These are phyloP conservation scores for Ondatra zibethicus DNA, from an alignment of 2,113 vertebrate species.

Conservation along the genomic window DNA sequence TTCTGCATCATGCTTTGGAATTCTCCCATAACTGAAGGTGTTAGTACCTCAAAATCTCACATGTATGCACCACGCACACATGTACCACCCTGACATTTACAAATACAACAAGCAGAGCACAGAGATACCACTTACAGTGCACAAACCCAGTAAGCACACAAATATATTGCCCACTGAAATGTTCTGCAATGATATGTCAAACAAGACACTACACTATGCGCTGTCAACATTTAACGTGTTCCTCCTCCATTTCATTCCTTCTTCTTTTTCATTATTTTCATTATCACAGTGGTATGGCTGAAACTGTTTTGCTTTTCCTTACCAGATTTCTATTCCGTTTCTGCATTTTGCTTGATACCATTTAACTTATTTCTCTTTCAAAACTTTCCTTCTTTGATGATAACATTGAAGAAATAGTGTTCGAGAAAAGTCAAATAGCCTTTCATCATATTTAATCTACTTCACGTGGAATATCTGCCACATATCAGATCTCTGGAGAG, in stretches of 20 bases:
- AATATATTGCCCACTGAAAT: background rate
- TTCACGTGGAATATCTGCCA: background rate
- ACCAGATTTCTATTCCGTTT: background rate
- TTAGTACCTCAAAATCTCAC: background rate
- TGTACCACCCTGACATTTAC: too few relatives aligned
- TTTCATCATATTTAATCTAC: background rate
- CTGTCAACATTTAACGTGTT: background rate
- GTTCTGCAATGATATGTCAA: background rate
- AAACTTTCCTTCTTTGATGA: background rate
- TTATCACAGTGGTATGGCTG: background rate
- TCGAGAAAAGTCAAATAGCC: background rate
- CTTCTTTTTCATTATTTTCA: background rate
- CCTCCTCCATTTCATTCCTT: background rate
- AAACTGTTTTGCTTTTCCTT: background rate
- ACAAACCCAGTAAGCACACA: background rate
- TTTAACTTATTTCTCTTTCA: background rate
- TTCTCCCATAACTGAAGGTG: background rate
- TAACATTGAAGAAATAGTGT: background rate
- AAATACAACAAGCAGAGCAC: too few relatives aligned
- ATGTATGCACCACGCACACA: background rate
- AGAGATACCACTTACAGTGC: background rate
- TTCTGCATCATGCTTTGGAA: too few relatives aligned
- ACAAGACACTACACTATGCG: background rate
- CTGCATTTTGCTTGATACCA: background rate
- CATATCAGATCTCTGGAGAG: background rate